Conservation (phyloP, 2,888 invertebrate genomes). For the Dryocosmus kuriphilus region DNA sequence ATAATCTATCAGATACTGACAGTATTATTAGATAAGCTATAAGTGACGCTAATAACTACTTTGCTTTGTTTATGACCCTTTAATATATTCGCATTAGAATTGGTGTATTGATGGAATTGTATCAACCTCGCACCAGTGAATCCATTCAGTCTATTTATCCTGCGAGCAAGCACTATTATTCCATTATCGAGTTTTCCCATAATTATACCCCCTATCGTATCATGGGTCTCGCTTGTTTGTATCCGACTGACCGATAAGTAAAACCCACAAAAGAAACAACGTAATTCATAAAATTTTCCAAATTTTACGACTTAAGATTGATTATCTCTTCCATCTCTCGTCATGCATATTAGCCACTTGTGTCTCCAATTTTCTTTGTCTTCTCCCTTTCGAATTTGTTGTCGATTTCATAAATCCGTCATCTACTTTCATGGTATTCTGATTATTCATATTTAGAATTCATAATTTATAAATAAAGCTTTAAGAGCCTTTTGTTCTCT, state of each 20-base stretch:
- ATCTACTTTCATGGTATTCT: too few relatives aligned
- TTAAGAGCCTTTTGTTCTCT: background rate
- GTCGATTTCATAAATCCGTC: background rate
- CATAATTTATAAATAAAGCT: background rate
- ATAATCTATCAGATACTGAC: slow-evolving; percentile 3
- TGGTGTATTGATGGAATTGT: slow-evolving; percentile 62
- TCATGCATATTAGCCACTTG: background rate
- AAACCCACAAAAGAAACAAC: slow-evolving; percentile 44
- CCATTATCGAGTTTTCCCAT: slow-evolving; percentile 66
- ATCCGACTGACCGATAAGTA: slow-evolving; percentile 40
- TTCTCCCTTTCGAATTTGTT: background rate
- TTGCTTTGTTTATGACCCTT: slow-evolving; percentile 64
- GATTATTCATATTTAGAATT: too few relatives aligned
- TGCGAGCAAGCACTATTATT: slow-evolving; percentile 65
- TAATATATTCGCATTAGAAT: slow-evolving; percentile 71
- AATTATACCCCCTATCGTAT: slow-evolving; percentile 67
- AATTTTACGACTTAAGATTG: slow-evolving; percentile 10
- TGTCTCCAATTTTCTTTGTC: background rate
- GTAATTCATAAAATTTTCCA: slow-evolving; percentile 4
- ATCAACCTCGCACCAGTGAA: slow-evolving; percentile 51
- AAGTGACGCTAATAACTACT: slow-evolving; percentile 30
- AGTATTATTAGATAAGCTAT: slow-evolving; percentile 5
- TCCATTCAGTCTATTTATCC: slow-evolving; percentile 66
- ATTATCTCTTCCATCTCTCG: background rate
- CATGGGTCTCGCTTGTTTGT: slow-evolving; percentile 40